These are phyloP conservation scores for Drymonia ruficornis DNA, from an alignment of 2,888 invertebrate species.

Conservation along the genomic window DNA sequence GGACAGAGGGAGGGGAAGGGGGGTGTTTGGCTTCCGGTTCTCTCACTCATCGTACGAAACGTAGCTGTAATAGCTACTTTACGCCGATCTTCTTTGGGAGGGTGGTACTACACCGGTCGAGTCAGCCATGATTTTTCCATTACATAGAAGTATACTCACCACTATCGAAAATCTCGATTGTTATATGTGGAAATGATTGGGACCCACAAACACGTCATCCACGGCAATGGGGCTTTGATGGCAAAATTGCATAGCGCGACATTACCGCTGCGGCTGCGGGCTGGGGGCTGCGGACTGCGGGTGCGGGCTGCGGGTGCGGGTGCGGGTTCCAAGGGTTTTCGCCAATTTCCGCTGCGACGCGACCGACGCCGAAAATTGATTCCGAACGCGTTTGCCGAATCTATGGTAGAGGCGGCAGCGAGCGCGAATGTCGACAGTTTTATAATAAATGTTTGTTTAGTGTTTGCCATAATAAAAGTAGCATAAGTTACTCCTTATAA, in stretches of 20 bases:
- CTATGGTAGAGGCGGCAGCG: slow-evolving; percentile 7
- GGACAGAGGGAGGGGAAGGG: no score
- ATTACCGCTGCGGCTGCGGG: slow-evolving; percentile 13
- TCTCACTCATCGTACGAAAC: no score
- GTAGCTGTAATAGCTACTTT: no score
- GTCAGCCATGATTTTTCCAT: no score
- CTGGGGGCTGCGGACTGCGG: background rate
- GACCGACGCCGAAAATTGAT: slow-evolving; percentile 43
- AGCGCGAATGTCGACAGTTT: background rate
- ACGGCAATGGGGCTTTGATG: slow-evolving; percentile 29
- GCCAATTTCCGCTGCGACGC: slow-evolving; percentile 47
- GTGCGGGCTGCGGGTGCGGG: slow-evolving; percentile 8
- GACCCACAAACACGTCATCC: background rate
- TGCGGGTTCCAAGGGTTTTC: slow-evolving; percentile 35
- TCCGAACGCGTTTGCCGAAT: slow-evolving; percentile 26
- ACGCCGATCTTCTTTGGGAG: no score
- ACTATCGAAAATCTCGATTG: background rate
- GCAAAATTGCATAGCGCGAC: slow-evolving; percentile 34
- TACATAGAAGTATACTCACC: no score
- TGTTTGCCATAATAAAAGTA: no score
- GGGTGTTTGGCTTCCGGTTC: no score
- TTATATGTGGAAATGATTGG: slow-evolving; percentile 1
- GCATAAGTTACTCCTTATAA: no score
- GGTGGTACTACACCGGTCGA: no score
- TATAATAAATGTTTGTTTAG: no score